phyloP scores from a whole-genome alignment of 2,888 invertebrate species.

The Cheilosia pagana region DNA sequence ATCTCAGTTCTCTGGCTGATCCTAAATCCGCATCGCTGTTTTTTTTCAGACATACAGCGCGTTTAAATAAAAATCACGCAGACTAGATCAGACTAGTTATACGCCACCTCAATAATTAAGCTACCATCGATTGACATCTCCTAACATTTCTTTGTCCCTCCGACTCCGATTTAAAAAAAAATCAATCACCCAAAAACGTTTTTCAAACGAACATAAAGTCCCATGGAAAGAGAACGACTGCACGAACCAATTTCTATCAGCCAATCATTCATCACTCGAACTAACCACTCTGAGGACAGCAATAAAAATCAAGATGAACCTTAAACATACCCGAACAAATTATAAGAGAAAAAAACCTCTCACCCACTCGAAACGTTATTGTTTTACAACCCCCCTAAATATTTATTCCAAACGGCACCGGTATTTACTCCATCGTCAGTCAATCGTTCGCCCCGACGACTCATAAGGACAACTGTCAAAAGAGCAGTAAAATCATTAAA shows the following conservation, averaged over 20 bases:
- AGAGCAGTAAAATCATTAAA: constrained; percentile 75
- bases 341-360: constrained; percentile 28
- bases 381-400: constrained; percentile 40
- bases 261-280: constrained; percentile 61
- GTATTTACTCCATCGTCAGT: constrained; percentile 70
- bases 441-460: constrained; percentile 59
- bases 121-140: background rate
- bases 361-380: constrained; percentile 60
- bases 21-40: too few relatives aligned
- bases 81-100: too few relatives aligned
- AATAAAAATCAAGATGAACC: constrained; percentile 62
- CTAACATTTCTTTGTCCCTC: background rate
- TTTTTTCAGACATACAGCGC: too few relatives aligned
- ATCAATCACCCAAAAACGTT: constrained; percentile 54
- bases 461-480: constrained; percentile 75
- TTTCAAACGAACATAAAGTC: constrained; percentile 17
- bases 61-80: too few relatives aligned
- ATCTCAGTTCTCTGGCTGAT: too few relatives aligned
- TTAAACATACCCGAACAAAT: constrained; percentile 34
- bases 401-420: constrained; percentile 63
- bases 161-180: constrained; percentile 14
- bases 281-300: constrained; percentile 39
- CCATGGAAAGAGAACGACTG: constrained; percentile 26
- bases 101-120: too few relatives aligned
- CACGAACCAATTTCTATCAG: constrained; percentile 39